Evolutionary conservation across 2,888 invertebrate genomes (phyloP), one percentile per base, ranked within the genome.

Genomic region (Ophion ellenae): DNA sequence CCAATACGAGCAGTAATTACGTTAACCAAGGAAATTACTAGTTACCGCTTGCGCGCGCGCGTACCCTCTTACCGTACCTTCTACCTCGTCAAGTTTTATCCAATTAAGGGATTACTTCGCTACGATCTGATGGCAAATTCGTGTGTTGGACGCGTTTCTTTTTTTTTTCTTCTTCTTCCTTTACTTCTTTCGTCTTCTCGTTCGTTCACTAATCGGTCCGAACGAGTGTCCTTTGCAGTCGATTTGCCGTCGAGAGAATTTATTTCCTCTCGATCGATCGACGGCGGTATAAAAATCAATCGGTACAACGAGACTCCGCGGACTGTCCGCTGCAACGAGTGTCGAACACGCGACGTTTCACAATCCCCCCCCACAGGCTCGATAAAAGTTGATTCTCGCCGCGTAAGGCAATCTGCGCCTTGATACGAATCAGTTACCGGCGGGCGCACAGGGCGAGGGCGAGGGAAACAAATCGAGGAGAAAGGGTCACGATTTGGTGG

Each of bases 1-100:
- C 90, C 91, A 90, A 91, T 91, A 90, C 90, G 88, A 86, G 86
- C 89, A 89, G 90, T 91, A 92, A 92, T 91, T 91, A 90, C 91
- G 88, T 91, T 91, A 90, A 87, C 88, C 89, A 87, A 87, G 88
- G 89, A 92, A 91, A 91, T 91, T 90, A 91, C 88, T 89, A 89
- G 89, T 91, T 91, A 89, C 90, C 89, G 89, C 83, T 74, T 74
- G 78, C 89, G 89, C 84, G 69, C 63, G 75, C 73, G 74, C 40
- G 74, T 76, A 74, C 75, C 75, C 82, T 73, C 69, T 53, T 64
- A 36, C 82, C 28, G 59, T 76, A 71, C 74, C 81, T 82, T 79
- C 71, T 63, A 86, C 86, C 88, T 89, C 89, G 88, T 87, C 83
- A 87, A 87, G 87, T 87, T 91, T 91, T 89, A 90, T 90, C 88